Conservation (phyloP, 2,113 vertebrate species). For the Sula dactylatra region DNA sequence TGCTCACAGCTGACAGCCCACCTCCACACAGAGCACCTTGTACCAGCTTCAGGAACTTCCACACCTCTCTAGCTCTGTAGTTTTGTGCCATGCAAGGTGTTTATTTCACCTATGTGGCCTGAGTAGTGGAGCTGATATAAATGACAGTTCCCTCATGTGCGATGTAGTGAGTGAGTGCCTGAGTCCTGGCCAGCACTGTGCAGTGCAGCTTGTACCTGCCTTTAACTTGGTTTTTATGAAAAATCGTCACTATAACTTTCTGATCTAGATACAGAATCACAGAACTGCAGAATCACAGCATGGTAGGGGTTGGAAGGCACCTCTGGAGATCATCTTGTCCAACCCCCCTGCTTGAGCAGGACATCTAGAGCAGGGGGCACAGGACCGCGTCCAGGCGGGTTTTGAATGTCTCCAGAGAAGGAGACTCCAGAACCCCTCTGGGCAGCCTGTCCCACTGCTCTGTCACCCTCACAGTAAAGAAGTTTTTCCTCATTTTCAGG, state of each 20-base stretch:
- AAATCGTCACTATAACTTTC: not conserved
- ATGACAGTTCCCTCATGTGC: no score
- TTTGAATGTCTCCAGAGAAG: no score
- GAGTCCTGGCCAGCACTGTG: not conserved
- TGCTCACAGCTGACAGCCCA: rapidly evolving
- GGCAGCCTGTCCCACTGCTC: no score
- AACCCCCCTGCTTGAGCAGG: no score
- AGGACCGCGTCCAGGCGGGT: no score
- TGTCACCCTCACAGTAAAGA: no score
- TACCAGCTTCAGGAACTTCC: not conserved
- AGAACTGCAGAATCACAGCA: no score
- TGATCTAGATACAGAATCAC: not conserved
- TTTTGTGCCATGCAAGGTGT: not conserved
- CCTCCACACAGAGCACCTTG: not conserved
- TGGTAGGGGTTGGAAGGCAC: no score
- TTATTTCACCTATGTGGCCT: not conserved
- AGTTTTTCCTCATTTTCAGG: no score
- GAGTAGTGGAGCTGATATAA: not conserved
- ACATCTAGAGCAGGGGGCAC: no score
- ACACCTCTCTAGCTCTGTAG: not conserved
- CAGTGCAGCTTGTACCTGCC: rapidly evolving
- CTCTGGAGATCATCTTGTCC: no score
- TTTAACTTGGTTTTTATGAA: not conserved
- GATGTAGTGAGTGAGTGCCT: rapidly evolving
- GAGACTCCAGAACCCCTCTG: no score